These are phyloP conservation scores for Shinisaurus crocodilurus DNA, from an alignment of 2,113 vertebrate genomes.

Conservation along the genomic window DNA sequence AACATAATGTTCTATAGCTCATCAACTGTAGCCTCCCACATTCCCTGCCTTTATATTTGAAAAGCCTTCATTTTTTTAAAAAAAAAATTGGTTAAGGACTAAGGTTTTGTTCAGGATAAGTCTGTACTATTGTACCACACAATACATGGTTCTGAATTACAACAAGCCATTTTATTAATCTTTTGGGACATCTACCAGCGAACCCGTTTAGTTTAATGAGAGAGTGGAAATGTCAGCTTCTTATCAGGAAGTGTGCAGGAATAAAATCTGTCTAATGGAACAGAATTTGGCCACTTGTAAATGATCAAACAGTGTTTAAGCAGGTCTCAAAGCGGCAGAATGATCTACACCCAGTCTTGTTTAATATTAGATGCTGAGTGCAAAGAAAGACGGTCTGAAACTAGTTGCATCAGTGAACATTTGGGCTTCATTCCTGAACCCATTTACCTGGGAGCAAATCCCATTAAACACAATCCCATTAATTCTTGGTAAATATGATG, in stretches of 20 bases:
- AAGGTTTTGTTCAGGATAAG: conserved; percentile 22
- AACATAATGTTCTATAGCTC: conserved; percentile 32
- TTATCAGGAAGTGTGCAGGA: conserved; percentile 17
- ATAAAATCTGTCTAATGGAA: conserved; percentile 29
- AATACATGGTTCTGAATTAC: conserved; percentile 25
- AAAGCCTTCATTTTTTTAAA: neutral
- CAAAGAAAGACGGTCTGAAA: neutral
- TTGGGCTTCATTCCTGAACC: neutral
- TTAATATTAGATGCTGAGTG: conserved; percentile 2
- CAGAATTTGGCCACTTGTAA: conserved; percentile 20
- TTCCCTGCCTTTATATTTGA: neutral
- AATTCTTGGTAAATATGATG: too few species aligned
- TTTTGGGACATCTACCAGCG: conserved; percentile 36
- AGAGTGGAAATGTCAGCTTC: conserved; percentile 29
- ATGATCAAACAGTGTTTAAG: conserved; percentile 13
- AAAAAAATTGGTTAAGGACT: neutral
- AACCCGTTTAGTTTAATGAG: conserved; percentile 30
- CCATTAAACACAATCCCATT: neutral
- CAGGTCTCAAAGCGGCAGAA: neutral
- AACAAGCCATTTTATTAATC: conserved; percentile 36
- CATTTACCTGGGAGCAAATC: neutral
- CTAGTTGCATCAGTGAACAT: neutral
- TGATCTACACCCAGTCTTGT: neutral
- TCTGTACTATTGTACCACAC: conserved; percentile 9
- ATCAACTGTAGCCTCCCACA: neutral